phyloP scores from a whole-genome alignment of 2,113 vertebrate species.

The Mionectes macconnelli region DNA sequence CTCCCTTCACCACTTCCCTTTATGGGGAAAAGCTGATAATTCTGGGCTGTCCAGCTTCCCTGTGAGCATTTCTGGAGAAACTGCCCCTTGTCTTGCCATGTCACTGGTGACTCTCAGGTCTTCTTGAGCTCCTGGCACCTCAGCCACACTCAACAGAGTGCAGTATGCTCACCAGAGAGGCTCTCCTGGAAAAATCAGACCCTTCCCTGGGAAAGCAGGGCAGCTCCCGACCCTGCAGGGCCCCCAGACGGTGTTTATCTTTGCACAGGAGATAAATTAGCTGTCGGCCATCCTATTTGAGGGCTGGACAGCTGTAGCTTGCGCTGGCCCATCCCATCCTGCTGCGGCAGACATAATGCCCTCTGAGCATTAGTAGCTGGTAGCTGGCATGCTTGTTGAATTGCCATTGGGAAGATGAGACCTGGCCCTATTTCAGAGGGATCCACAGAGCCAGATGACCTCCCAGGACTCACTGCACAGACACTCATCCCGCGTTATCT shows the following conservation, averaged over 20 bases:
- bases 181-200: neutral
- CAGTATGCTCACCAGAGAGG: neutral
- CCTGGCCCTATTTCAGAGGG: neutral
- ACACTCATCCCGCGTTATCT: neutral
- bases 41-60: neutral
- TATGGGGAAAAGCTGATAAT: neutral
- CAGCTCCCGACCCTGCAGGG: neutral
- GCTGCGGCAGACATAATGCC: fast-evolving
- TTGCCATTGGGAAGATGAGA: neutral
- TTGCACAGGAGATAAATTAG: slow-evolving; percentile 31
- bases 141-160: fast-evolving
- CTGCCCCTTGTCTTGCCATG: neutral
- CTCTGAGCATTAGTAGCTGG: neutral
- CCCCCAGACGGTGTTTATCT: slow-evolving; percentile 35
- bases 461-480: neutral
- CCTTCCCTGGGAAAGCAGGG: neutral
- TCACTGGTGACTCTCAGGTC: fast-evolving
- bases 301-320: slow-evolving; percentile 2
- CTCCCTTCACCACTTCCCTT: fast-evolving
- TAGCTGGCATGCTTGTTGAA: neutral
- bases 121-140: neutral
- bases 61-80: neutral
- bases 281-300: neutral
- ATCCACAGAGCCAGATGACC: neutral
- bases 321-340: neutral